Base-by-base conservation (phyloP, 2,113 vertebrate genomes). In the Barbus barbus region DNA sequence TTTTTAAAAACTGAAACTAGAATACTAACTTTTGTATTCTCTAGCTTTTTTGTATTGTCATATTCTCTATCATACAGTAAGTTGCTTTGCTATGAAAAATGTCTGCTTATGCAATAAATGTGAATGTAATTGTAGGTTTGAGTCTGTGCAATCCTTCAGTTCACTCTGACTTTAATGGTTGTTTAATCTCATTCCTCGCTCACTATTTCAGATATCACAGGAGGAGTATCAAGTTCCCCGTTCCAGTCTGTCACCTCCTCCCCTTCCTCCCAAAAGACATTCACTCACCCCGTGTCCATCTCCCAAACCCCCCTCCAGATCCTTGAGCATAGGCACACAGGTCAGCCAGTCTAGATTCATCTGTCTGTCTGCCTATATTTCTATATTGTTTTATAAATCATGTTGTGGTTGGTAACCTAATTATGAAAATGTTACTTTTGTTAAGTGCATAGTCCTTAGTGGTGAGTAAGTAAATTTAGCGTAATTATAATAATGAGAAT, bases 251-350 rank as follows among this genome's bases (percentile, higher is more conserved):
- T n/a, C 26, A 0, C 86, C 33, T 48, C 92, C 94, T 76, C 89
- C 90, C 20, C 86, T 92, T 72, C 92, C 93, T 61, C 89, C 92
- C 31, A 93, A 92, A 87, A 84, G 46, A 61, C 83, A 4, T 38
- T 18, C 44, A 5, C 78, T 26, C 16, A 80, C 89, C 11, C 44
- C 18, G 11, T 86, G 74, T 71, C 53, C 78, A 1, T 83, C 85
- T 38, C 84, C 84, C 7, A 78, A 44, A 33, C 14, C 36, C 53
- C 83, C 38, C 9, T 20, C 48, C 18, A 48, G 63, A 53, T 76
- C 83, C 1, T 63, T 76, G 24, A 48, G 76, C 74, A 46, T 65
- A 31, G 85, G 60, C n/a, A 77, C 9, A 13, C n/a, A 12, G 2
- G 13, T 56, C 58, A 89, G 82, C n/a, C 33, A 51, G 60, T 26